Evolutionary conservation across 2,888 invertebrate species (phyloP), one percentile per base, ranked within the genome.

Genomic region (Rhaphigaster nebulosa): DNA sequence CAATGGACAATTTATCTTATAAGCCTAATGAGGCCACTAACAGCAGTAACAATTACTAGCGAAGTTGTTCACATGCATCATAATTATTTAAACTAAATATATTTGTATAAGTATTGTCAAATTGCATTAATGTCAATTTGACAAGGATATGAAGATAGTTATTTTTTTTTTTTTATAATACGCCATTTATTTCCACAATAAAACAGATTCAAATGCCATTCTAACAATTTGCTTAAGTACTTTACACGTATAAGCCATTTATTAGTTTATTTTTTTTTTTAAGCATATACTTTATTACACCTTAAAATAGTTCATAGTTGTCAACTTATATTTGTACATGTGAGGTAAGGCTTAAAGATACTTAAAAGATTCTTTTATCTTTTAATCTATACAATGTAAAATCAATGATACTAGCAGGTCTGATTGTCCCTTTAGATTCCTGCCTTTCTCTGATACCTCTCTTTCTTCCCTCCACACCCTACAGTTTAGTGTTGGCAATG

Each of bases 161-260:
- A 6, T 80, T 80, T 80, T 41, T 45, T 45, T 84, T 45, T 18
- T 84, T 84, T 45, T 45, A 10, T 84, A 45, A 45, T 45, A 84
- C 84, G n/a, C 84, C 41, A 45, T 84, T 45, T 84, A 84, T 84
- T 84, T n/a, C 18, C 45, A 13, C 6, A 84, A 84, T 84, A 84
- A 84, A 84, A 84, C 18, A 84, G 41, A 76, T 76, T 76, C 38
- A 38, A 38, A 76, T 20, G 20, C 20, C 29, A n/a, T 29, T 65
- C 70, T 34, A n/a, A 34, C 70, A 70, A 76, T 76, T 76, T 38
- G 20, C 10, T 38, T 23, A 29, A 65, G 1, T 65, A 65, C n/a
- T 60, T 60, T n/a, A n/a, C 13, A 10, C 1, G 10, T 56, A 26
- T 52, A 52, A 52, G 18, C 52, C 15, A 52, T 52, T 52, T 52